Evolutionary conservation across 2,113 vertebrate species (phyloP).

Genomic region (Sorex fumeus): DNA sequence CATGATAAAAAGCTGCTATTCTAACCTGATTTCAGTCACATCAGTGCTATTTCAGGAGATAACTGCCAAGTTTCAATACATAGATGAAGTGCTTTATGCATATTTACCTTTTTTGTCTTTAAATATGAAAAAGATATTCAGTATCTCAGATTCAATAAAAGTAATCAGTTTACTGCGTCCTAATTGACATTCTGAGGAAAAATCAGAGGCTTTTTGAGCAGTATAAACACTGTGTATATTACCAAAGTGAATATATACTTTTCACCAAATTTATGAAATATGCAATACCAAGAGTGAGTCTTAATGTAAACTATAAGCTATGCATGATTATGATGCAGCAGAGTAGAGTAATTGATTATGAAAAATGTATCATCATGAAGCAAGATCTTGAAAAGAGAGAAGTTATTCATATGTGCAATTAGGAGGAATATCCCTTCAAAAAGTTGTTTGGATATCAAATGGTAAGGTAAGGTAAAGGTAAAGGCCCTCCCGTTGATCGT

Average conservation of each 20-base stretch:
- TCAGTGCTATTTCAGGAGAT: background rate
- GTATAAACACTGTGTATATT: background rate
- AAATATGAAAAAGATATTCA: constrained; percentile 3
- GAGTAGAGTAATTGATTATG: background rate
- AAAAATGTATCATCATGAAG: background rate
- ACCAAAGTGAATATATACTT: too few relatives aligned
- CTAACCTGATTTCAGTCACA: background rate
- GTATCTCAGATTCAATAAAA: background rate
- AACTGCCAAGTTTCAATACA: background rate
- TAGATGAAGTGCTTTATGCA: background rate
- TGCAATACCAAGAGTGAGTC: background rate
- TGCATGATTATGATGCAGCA: background rate
- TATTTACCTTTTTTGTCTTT: background rate
- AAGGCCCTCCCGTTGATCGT: too few relatives aligned
- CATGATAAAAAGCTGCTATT: background rate
- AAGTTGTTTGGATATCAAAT: background rate
- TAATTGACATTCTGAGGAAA: background rate
- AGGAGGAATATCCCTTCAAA: too few relatives aligned
- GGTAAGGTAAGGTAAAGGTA: too few relatives aligned
- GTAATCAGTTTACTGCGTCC: background rate
- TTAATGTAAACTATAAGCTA: too few relatives aligned
- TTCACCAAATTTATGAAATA: background rate
- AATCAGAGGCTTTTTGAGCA: background rate
- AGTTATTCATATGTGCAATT: too few relatives aligned
- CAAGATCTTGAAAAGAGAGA: background rate